phyloP scores from a whole-genome alignment of 2,113 vertebrate genomes.

The Psittacula cyanocephala region DNA sequence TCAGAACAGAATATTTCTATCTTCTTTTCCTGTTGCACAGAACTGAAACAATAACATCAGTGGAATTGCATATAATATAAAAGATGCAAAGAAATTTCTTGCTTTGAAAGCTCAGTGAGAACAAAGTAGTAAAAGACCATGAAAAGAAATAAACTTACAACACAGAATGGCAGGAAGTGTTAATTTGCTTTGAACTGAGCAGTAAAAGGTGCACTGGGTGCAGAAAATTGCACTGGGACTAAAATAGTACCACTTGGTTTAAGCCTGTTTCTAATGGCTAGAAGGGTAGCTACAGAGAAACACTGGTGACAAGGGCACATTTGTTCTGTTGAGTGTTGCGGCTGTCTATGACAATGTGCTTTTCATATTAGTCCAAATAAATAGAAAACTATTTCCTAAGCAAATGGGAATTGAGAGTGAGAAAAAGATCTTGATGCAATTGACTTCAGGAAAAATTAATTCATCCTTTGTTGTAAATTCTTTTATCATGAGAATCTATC shows the following conservation, averaged over 20 bases:
- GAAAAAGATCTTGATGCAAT: neutral
- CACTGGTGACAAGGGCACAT: constrained; percentile 1
- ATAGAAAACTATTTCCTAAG: constrained; percentile 48
- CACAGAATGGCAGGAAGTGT: neutral
- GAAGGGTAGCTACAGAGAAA: constrained; percentile 5
- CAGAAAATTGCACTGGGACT: constrained; percentile 32
- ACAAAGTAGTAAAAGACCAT: neutral
- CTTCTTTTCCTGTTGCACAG: neutral
- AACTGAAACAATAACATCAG: neutral
- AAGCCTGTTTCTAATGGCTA: constrained; percentile 20
- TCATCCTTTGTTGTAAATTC: constrained; percentile 51
- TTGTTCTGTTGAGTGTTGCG: neutral
- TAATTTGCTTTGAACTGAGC: constrained; percentile 38
- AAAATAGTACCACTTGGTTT: constrained; percentile 42
- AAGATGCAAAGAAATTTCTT: neutral
- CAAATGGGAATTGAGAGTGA: constrained; percentile 28
- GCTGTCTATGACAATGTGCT: constrained; percentile 4
- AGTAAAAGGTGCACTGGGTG: constrained; percentile 1
- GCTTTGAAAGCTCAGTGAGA: neutral
- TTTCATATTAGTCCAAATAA: constrained; percentile 49
- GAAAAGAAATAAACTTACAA: neutral
- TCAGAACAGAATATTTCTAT: neutral
- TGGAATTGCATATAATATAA: neutral
- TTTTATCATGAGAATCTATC: constrained; percentile 64
- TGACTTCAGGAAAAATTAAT: constrained; percentile 67